Conservation (phyloP, 2,888 invertebrate genomes). For the Archips crataeganus region DNA sequence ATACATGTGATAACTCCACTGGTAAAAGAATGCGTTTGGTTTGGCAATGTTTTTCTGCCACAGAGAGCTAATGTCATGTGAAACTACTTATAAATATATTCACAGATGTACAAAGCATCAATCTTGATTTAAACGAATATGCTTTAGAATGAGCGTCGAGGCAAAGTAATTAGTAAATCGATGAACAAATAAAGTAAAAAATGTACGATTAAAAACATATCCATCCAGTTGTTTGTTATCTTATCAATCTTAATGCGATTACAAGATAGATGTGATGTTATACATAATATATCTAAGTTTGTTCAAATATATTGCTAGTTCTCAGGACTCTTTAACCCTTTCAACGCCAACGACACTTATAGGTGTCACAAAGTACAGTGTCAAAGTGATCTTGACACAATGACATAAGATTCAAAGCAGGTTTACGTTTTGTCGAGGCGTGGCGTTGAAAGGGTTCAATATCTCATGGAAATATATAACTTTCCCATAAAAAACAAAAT, state of each 20-base stretch:
- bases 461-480: too few relatives aligned
- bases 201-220: not conserved
- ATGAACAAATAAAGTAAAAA: not conserved
- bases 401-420: too few relatives aligned
- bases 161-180: not conserved
- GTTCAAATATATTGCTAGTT: not conserved
- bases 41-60: not conserved
- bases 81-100: not conserved
- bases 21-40: constrained; percentile 12
- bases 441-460: too few relatives aligned
- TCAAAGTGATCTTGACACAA: too few relatives aligned
- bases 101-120: not conserved
- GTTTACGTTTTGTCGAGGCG: too few relatives aligned
- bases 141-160: not conserved
- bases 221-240: not conserved
- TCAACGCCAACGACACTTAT: too few relatives aligned
- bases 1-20: constrained; percentile 7
- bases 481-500: too few relatives aligned
- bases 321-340: not conserved
- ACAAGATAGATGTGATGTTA: not conserved
- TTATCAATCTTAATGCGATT: constrained; percentile 1
- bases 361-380: too few relatives aligned
- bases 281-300: not conserved
- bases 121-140: not conserved
- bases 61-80: not conserved